These are phyloP conservation scores for Muscicapa striata DNA, from an alignment of 2,797 vertebrate genomes.

Conservation along the genomic window DNA sequence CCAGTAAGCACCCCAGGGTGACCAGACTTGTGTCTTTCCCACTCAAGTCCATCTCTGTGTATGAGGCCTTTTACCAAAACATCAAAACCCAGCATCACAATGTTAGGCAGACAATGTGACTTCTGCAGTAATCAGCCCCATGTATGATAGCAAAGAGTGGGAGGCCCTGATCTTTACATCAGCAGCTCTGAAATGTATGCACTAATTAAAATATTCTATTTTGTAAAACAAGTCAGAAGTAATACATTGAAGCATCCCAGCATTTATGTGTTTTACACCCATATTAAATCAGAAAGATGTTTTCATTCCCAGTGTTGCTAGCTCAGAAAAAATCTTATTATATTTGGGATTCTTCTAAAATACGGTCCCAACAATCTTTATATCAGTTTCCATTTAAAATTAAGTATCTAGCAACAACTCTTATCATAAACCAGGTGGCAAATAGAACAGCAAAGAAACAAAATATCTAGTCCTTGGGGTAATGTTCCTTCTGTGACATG, in stretches of 20 bases:
- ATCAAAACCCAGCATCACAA: not conserved
- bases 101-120: rapidly evolving
- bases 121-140: not conserved
- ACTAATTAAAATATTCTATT: not conserved
- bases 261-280: not conserved
- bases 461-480: not conserved
- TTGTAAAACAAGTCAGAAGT: not conserved
- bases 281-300: not conserved
- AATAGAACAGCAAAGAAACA: not conserved
- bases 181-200: not conserved
- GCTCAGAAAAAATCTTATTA: not conserved
- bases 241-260: not conserved
- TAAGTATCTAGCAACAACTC: not conserved
- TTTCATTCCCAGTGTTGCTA: not conserved
- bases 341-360: not conserved
- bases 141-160: rapidly evolving
- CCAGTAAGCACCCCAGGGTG: not conserved
- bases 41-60: not conserved
- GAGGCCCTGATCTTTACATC: not conserved
- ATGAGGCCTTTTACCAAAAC: not conserved
- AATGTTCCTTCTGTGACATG: not conserved
- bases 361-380: not conserved
- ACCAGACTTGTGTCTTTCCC: not conserved
- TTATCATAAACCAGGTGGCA: not conserved
- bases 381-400: not conserved